A percentile compares a stretch with the other conserved stretches of the same genome.
These are phyloP conservation scores for Dioctria rufipes DNA, from an alignment of 2,888 invertebrate genomes.

Conservation along the genomic window DNA sequence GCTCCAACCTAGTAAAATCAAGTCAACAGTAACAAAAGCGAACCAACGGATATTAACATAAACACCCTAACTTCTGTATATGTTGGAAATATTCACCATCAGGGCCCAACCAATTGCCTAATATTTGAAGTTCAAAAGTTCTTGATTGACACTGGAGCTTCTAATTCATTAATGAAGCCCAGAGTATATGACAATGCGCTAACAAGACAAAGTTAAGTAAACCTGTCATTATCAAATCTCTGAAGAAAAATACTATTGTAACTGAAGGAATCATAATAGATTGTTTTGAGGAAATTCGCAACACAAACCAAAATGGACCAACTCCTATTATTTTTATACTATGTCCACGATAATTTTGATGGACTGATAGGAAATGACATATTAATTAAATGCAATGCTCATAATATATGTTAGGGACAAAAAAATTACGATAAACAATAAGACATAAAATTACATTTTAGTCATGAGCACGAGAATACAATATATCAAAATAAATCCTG, in stretches of 20 bases:
- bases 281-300: no score
- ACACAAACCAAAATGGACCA: no score
- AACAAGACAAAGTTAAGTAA: background rate
- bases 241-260: background rate
- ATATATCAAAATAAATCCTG: constrained; percentile 32
- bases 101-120: no score
- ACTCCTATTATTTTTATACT: constrained; percentile 1
- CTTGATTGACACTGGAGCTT: constrained; percentile 10
- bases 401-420: background rate
- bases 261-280: no score
- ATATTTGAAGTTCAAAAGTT: background rate
- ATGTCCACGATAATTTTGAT: constrained; percentile 40
- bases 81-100: constrained; percentile 5
- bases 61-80: background rate
- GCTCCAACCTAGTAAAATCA: background rate
- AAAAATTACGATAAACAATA: background rate
- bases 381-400: background rate
- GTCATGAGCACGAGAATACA: background rate
- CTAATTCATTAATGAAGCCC: background rate
- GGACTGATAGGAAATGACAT: constrained; percentile 42
- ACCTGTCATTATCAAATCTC: no score
- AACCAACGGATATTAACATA: no score
- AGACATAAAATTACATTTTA: constrained; percentile 4
- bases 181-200: no score
- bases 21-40: background rate